These are phyloP conservation scores for Acheta domesticus DNA, from an alignment of 2,888 invertebrate species.

Conservation along the genomic window DNA sequence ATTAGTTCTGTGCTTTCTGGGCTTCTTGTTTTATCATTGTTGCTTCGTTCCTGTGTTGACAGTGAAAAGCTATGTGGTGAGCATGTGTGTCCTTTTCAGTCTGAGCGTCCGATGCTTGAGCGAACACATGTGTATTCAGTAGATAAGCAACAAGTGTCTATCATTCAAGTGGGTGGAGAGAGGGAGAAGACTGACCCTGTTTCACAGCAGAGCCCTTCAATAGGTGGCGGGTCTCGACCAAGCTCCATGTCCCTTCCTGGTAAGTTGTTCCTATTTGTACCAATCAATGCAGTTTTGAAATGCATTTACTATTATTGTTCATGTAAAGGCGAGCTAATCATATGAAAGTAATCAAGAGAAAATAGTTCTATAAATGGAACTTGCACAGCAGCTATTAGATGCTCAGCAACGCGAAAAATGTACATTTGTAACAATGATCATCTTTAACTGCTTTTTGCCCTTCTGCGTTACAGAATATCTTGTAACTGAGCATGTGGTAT, in stretches of 20 bases:
- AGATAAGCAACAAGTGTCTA: constrained; percentile 71
- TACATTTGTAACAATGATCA: too few relatives aligned
- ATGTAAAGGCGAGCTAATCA: background rate
- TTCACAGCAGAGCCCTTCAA: constrained; percentile 49
- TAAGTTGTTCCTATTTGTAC: constrained; percentile 43
- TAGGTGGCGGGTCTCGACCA: constrained; percentile 44
- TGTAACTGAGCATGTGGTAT: too few relatives aligned
- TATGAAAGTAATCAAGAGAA: too few relatives aligned
- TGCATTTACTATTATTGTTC: background rate
- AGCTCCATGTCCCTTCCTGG: constrained; percentile 45
- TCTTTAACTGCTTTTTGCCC: too few relatives aligned
- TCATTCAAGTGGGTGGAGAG: constrained; percentile 56
- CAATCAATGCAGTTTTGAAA: background rate
- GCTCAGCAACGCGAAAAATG: too few relatives aligned
- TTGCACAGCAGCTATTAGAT: too few relatives aligned
- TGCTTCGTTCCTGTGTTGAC: background rate
- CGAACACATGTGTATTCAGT: constrained; percentile 68
- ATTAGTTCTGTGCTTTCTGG: background rate
- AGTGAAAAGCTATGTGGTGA: background rate
- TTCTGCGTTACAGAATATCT: too few relatives aligned
- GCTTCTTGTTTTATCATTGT: background rate
- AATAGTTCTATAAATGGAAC: too few relatives aligned
- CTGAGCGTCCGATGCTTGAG: constrained; percentile 53
- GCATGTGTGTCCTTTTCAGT: constrained; percentile 29
- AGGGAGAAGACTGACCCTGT: constrained; percentile 40